A percentile compares a stretch with the other conserved stretches of the same genome.
Conservation (phyloP, 2,888 invertebrate genomes). For the Agrotis clavis region DNA sequence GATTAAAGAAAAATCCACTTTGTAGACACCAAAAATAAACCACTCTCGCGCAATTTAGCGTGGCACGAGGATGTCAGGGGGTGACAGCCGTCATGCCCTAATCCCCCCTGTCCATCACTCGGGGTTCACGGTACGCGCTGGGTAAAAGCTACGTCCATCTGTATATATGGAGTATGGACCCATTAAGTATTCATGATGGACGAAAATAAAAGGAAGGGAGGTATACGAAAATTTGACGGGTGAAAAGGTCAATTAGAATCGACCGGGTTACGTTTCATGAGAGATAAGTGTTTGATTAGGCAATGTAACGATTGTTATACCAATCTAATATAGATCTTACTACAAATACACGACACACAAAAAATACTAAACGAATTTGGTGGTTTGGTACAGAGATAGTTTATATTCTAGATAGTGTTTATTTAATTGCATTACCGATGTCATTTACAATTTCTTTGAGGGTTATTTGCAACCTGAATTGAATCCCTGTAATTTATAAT, state of each 20-base stretch:
- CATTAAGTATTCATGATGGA: conserved; percentile 37
- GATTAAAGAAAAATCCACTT: conserved; percentile 24
- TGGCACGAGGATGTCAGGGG: conserved; percentile 20
- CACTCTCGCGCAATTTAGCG: conserved; percentile 51
- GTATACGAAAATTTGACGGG: conserved; percentile 2
- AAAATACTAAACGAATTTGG: no score
- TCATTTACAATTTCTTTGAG: no score
- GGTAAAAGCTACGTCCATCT: conserved; percentile 39
- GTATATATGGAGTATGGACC: not conserved
- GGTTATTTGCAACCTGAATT: no score
- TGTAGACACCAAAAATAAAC: conserved; percentile 45
- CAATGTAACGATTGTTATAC: no score
- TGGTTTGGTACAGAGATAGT: no score
- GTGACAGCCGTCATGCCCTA: conserved; percentile 61
- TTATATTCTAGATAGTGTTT: no score
- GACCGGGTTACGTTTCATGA: not conserved
- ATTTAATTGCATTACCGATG: no score
- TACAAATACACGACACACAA: no score
- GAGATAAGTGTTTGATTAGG: not conserved
- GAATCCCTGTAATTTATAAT: no score
- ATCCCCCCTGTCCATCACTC: conserved; percentile 52
- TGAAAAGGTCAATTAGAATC: conserved; percentile 13
- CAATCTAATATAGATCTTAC: no score
- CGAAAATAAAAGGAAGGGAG: conserved; percentile 17
- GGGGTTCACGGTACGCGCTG: conserved; percentile 31